Percentiles rank a stretch among this genome's conserved stretches.
Conservation (phyloP, 2,797 vertebrate genomes). For the Gymnopithys bicolor region DNA sequence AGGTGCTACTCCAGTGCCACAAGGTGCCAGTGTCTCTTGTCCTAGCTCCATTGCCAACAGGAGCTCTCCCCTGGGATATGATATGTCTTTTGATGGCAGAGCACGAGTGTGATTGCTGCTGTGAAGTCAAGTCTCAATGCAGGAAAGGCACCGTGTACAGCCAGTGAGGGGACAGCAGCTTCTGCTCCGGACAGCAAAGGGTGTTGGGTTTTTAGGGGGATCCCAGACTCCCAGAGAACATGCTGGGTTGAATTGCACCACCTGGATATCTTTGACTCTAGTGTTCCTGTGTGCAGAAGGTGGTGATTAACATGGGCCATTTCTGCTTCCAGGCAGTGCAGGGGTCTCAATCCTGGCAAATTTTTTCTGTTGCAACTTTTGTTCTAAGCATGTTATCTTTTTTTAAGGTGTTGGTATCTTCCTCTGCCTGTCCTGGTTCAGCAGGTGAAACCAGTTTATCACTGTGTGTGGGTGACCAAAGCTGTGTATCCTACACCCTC, state of each 20-base stretch:
- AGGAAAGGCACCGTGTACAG: not conserved
- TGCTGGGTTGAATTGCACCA: not conserved
- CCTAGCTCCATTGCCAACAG: rapidly evolving
- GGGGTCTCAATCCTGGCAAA: rapidly evolving
- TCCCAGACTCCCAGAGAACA: not conserved
- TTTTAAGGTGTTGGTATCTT: not conserved
- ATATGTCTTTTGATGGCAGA: rapidly evolving
- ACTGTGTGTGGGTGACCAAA: too few relatives aligned
- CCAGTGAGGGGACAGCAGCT: not conserved
- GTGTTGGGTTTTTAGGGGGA: not conserved
- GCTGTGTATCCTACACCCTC: too few relatives aligned
- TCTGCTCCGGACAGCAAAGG: not conserved
- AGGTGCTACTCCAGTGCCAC: rapidly evolving
- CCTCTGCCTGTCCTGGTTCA: too few relatives aligned
- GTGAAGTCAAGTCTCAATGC: rapidly evolving
- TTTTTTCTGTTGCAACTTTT: not conserved
- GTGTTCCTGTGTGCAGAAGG: not conserved
- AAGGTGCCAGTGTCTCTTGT: not conserved
- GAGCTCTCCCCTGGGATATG: not conserved
- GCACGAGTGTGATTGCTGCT: not conserved
- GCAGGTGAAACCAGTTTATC: too few relatives aligned
- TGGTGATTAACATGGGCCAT: too few relatives aligned
- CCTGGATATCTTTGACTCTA: not conserved
- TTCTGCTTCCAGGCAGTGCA: not conserved
- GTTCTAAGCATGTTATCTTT: not conserved